These are phyloP conservation scores for Phragmatobia fuliginosa DNA, from an alignment of 2,888 invertebrate genomes.

Conservation along the genomic window DNA sequence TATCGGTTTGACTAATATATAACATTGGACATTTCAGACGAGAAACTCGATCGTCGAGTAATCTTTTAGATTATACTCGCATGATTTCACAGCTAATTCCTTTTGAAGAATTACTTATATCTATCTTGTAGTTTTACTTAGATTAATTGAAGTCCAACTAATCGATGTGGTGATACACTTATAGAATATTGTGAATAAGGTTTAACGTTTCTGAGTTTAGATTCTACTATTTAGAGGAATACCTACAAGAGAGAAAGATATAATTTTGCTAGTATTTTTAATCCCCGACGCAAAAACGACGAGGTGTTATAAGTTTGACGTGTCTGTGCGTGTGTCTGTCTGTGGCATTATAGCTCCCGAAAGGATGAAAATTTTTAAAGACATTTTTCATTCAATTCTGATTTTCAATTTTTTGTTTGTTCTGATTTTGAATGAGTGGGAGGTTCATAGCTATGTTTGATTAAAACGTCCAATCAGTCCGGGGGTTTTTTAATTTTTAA, in stretches of 20 bases:
- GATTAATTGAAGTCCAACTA: neutral
- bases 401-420: too few relatives aligned
- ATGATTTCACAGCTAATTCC: conserved; percentile 51
- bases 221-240: neutral
- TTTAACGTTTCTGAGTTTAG: neutral
- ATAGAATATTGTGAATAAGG: neutral
- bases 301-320: too few relatives aligned
- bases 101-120: neutral
- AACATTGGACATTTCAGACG: conserved; percentile 60
- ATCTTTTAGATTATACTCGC: conserved; percentile 49
- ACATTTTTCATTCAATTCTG: too few relatives aligned
- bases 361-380: too few relatives aligned
- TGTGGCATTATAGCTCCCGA: too few relatives aligned
- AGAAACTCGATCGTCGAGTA: conserved; percentile 52
- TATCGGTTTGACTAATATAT: conserved; percentile 70
- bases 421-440: too few relatives aligned
- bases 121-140: neutral
- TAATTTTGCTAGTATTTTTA: too few relatives aligned
- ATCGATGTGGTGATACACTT: neutral
- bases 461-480: too few relatives aligned
- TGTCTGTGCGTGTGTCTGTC: too few relatives aligned
- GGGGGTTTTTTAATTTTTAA: too few relatives aligned
- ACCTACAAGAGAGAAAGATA: neutral
- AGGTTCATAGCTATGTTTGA: too few relatives aligned
- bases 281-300: too few relatives aligned